These are phyloP conservation scores for Cacatua alba DNA, from an alignment of 2,113 vertebrate species.

Conservation along the genomic window DNA sequence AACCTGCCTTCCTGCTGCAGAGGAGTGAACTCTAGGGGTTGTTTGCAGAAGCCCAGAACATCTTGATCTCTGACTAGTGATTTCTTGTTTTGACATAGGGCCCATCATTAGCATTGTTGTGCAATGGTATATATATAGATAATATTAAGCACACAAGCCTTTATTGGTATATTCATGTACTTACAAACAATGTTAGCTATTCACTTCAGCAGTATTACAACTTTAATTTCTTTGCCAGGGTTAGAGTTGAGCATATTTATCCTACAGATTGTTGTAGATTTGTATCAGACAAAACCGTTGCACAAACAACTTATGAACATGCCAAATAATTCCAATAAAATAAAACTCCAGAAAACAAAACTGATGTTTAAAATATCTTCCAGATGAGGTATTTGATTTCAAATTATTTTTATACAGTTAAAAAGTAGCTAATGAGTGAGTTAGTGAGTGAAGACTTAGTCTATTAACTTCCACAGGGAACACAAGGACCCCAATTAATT, in stretches of 20 bases:
- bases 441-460: background rate
- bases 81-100: background rate
- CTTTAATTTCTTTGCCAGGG: background rate
- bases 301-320: background rate
- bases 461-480: background rate
- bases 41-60: background rate
- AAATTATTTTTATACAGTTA: background rate
- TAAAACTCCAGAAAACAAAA: background rate
- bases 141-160: background rate
- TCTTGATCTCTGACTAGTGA: background rate
- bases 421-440: background rate
- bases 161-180: fast-evolving
- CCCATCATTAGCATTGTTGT: fast-evolving
- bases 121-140: fast-evolving
- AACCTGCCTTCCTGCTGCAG: background rate
- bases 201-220: background rate
- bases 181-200: background rate
- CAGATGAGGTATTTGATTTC: background rate
- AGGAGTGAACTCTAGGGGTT: background rate
- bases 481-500: background rate
- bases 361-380: background rate
- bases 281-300: background rate
- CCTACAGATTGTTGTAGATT: background rate
- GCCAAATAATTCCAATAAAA: background rate
- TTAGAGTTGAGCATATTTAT: background rate